Percentiles rank a stretch among this genome's conserved stretches.
Conservation (phyloP, 2,113 vertebrate species). For the Esox niger region DNA sequence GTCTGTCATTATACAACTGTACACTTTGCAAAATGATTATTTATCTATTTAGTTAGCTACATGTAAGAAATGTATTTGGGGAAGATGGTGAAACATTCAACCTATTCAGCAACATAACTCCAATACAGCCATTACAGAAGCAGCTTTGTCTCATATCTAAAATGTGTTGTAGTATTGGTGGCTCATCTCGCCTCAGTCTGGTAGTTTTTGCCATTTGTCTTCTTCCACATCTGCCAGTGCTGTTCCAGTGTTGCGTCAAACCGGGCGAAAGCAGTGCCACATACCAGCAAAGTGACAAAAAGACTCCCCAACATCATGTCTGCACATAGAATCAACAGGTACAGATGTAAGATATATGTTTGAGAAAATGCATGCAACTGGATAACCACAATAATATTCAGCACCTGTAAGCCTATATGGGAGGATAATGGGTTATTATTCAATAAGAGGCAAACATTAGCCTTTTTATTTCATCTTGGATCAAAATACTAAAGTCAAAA, state of each 20-base stretch:
- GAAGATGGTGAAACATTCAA: too few relatives aligned
- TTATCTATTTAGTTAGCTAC: too few relatives aligned
- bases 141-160: background rate
- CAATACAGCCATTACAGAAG: background rate
- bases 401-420: too few relatives aligned
- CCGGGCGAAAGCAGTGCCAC: slow-evolving; percentile 10
- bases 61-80: background rate
- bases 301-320: slow-evolving; percentile 38
- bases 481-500: background rate
- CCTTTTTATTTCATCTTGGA: background rate
- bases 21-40: background rate
- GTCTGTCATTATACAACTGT: background rate
- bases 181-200: slow-evolving; percentile 33
- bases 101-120: background rate
- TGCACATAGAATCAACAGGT: too few relatives aligned
- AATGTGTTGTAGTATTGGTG: background rate
- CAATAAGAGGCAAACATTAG: too few relatives aligned
- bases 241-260: slow-evolving; percentile 39
- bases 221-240: slow-evolving; percentile 77
- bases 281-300: slow-evolving; percentile 31
- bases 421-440: too few relatives aligned
- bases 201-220: slow-evolving; percentile 63
- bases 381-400: too few relatives aligned
- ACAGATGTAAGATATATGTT: too few relatives aligned
- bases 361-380: too few relatives aligned